Evolutionary conservation across 2,888 invertebrate genomes (phyloP), one percentile per base, ranked within the genome.

Genomic region (Marasmarcha lunaedactyla): DNA sequence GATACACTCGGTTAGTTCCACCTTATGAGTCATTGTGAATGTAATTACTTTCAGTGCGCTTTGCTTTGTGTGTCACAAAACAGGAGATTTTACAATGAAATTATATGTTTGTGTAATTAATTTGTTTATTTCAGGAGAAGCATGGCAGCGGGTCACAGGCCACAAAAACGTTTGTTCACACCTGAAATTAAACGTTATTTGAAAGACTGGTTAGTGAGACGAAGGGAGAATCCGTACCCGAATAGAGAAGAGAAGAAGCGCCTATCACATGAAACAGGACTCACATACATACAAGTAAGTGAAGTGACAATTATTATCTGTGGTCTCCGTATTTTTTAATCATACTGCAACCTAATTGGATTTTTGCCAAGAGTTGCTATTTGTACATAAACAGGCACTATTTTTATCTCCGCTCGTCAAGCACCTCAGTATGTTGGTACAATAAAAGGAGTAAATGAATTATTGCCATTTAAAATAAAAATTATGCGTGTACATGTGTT

Each of bases 141-240:
- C 46, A 81, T 85, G 58, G 85, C 84, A 5, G 86, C 86, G 35
- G 88, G 88, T 38, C 86, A 85, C 55, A 85, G 90, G 35, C 88
- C 89, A 25, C 86, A 88, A 38, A 92, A 92, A 61, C 84, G 90
- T 46, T 81, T 92, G 14, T 92, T 92, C 64, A 92, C 92, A 7
- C 91, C 92, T 41, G 91, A 92, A 83, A 91, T 92, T 53, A 92
- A 92, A 59, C 84, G 88, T 46, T 90, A 88, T 71, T 78, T 92
- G 14, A 92, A 92, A 71, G 90, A 90, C 56, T 92, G 92, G 92
- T 78, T 92, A 10, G 87, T 92, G 11, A 78, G 91, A 34, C 81
- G 91, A 51, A 85, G 91, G 61, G 91, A 91, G 48, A 91, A 92
- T 64, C 92, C 92, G 0, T 92, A 92, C 66, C 91, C 92, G 1